Percentiles rank a stretch among this genome's conserved stretches.
These are phyloP conservation scores for Sebastes fasciatus DNA, from an alignment of 2,113 vertebrate species.

Conservation along the genomic window DNA sequence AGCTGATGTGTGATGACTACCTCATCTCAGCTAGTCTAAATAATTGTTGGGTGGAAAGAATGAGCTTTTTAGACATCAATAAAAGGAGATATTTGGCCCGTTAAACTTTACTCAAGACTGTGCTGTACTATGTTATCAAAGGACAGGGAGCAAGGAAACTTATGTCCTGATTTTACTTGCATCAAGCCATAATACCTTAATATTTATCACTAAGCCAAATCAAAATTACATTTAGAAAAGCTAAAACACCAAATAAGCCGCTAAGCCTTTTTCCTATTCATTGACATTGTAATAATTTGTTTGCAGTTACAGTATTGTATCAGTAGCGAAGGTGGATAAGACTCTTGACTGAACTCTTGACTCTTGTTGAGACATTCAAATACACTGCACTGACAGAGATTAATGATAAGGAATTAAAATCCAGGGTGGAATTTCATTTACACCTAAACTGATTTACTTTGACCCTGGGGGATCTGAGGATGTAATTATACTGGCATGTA, in stretches of 20 bases:
- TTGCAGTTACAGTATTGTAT: not conserved
- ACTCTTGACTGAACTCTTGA: not conserved
- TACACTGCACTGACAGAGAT: not conserved
- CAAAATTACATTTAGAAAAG: conserved; percentile 7
- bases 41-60: not conserved
- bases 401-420: too few species aligned
- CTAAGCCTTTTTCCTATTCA: not conserved
- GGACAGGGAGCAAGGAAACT: not conserved
- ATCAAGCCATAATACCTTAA: not conserved
- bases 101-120: not conserved
- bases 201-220: conserved; percentile 4
- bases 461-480: conserved; percentile 13
- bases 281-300: not conserved
- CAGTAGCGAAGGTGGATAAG: not conserved
- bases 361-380: not conserved
- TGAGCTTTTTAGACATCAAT: not conserved
- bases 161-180: not conserved
- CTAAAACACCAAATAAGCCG: conserved; percentile 11
- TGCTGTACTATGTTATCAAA: conserved; percentile 8
- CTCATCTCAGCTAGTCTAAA: not conserved
- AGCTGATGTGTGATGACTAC: conserved; percentile 4
- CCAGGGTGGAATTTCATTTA: conserved; percentile 13
- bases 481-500: conserved; percentile 26
- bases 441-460: conserved; percentile 33
- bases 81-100: not conserved